Evolutionary conservation across 2,888 invertebrate genomes (phyloP).

Genomic region (Smittia sp.): DNA sequence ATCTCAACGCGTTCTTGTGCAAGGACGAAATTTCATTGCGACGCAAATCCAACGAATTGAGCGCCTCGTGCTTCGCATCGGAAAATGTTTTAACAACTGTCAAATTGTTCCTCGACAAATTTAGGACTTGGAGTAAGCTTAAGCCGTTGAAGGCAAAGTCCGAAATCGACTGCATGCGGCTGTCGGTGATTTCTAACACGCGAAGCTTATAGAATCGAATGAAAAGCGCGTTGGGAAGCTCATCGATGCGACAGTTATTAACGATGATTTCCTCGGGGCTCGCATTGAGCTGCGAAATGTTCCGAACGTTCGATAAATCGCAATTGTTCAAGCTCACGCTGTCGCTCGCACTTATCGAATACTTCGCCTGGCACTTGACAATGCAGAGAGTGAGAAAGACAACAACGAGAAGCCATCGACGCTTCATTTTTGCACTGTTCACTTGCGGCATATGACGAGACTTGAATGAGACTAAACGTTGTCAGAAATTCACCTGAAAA

Average conservation of each 20-base stretch:
- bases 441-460: background rate
- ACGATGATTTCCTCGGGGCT: constrained; percentile 45
- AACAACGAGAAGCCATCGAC: background rate
- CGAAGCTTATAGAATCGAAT: constrained; percentile 46
- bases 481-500: background rate
- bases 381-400: background rate
- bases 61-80: constrained; percentile 46
- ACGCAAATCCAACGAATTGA: constrained; percentile 48
- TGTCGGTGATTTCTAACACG: constrained; percentile 47
- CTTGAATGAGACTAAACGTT: background rate
- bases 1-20: constrained; percentile 45
- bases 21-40: constrained; percentile 47
- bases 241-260: constrained; percentile 46
- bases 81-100: constrained; percentile 49
- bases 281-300: constrained; percentile 21
- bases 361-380: constrained; percentile 7
- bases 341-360: constrained; percentile 24
- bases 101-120: constrained; percentile 49
- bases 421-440: background rate
- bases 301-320: constrained; percentile 28
- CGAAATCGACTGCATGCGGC: constrained; percentile 46
- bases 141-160: constrained; percentile 49
- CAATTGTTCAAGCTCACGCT: constrained; percentile 39
- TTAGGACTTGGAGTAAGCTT: constrained; percentile 46
- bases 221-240: constrained; percentile 49